Percentiles rank a stretch among this genome's conserved stretches.
phyloP scores from a whole-genome alignment of 92 coral and sea anemone species.

The Umimayanthus kanabou region DNA sequence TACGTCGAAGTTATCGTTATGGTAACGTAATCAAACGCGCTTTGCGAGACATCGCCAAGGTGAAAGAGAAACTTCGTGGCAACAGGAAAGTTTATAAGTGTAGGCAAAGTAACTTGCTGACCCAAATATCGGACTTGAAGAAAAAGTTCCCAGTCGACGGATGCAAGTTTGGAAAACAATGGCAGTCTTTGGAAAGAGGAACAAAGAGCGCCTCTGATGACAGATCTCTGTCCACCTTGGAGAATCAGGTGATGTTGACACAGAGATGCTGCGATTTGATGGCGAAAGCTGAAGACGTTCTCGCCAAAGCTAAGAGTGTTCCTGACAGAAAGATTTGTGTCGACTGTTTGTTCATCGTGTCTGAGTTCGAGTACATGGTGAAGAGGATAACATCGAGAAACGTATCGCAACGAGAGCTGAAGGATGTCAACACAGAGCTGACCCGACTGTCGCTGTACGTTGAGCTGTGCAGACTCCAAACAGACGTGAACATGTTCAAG shows the following conservation, averaged over 20 bases:
- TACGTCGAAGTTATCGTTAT: conserved; percentile 72
- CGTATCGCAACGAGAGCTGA: conserved; percentile 52
- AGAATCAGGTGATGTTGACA: conserved; percentile 55
- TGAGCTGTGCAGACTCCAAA: conserved; percentile 56
- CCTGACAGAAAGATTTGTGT: conserved; percentile 15
- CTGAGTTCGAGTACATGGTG: conserved; percentile 46
- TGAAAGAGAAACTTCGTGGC: conserved; percentile 47
- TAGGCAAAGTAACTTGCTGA: not conserved
- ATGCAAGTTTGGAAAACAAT: not conserved
- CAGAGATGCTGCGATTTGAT: conserved; percentile 25
- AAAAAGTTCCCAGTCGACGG: not conserved
- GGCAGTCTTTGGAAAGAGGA: not conserved
- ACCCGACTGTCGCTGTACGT: conserved; percentile 67
- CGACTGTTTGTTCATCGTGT: conserved; percentile 27
- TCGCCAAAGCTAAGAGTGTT: not conserved
- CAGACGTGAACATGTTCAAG: conserved; percentile 40
- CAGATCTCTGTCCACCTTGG: conserved; percentile 7
- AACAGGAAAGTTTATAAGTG: not conserved
- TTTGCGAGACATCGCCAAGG: conserved; percentile 66
- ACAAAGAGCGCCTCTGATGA: not conserved
- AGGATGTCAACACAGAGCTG: conserved; percentile 70
- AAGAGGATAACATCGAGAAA: conserved; percentile 30
- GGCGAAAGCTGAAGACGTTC: conserved; percentile 3
- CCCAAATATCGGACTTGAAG: not conserved
- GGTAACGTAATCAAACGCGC: conserved; percentile 69